Evolutionary conservation across 2,113 vertebrate genomes (phyloP).

Genomic region (Heptranchias perlo): DNA sequence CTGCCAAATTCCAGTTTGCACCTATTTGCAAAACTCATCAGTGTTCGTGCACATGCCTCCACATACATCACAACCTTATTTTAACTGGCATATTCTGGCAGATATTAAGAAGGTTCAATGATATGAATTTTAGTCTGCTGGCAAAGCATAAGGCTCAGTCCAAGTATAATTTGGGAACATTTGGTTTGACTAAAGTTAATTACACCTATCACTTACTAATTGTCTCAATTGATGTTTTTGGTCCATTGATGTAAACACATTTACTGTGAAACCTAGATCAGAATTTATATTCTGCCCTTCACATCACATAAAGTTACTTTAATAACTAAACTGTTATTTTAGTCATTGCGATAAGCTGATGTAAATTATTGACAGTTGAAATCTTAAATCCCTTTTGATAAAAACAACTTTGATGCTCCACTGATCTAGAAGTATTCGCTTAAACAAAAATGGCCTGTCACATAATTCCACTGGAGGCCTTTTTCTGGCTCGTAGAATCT

Average conservation of each 20-base stretch:
- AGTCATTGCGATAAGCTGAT: background rate
- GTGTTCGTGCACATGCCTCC: no score
- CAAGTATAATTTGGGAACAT: background rate
- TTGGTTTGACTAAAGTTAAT: no score
- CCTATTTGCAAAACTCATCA: no score
- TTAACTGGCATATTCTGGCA: no score
- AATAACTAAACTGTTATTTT: background rate
- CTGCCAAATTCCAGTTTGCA: no score
- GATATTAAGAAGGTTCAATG: no score
- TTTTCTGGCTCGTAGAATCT: background rate
- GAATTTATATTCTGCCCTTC: background rate
- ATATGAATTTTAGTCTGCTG: no score
- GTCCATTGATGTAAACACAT: background rate
- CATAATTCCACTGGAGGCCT: background rate
- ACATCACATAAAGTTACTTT: background rate
- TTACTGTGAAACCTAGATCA: background rate
- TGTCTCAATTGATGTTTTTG: background rate
- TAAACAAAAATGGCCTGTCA: background rate
- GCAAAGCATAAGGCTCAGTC: no score
- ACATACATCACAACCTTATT: no score
- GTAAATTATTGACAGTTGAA: background rate
- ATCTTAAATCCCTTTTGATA: background rate
- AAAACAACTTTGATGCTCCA: background rate
- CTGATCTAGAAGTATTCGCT: background rate
- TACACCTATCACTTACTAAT: background rate